Base-by-base conservation (phyloP, 2,888 invertebrate genomes). In the Erpobdella octoculata region DNA sequence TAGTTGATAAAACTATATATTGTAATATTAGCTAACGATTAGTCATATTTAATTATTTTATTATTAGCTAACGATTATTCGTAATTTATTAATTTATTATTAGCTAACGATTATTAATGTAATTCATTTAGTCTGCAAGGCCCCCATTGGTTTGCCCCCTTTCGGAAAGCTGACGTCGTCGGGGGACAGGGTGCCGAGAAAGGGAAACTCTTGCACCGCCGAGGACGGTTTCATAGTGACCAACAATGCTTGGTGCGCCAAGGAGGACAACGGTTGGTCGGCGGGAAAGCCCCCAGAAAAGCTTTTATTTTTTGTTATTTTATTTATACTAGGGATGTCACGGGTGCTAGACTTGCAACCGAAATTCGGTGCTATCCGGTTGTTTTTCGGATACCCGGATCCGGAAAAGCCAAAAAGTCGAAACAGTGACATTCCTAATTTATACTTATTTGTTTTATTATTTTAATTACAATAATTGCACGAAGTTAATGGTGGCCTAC, bases 191-290 rank as follows among this genome's bases (percentile, higher is more conserved):
- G 78, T 80, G 25, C 81, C 80, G 79, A 81, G 80, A 70, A 81
- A 81, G 72, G 81, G 81, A 72, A 80, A 82, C 67, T 84, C 85
- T 81, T 86, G 86, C 75, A 82, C 83, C 69, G 85, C 86, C 0
- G 84, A 84, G 67, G 85, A 86, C 75, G 85, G 84, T 31, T 84
- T 84, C 75, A 83, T 86, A 61, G 79, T 85, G 73, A 85, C 85
- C 71, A 83, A 83, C 74, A 83, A 85, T 68, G 86, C 83, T 41
- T 86, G 86, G 86, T 86, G 86, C 76, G 81, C 86, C 8, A 82
- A 82, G 74, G 81, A 82, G 71, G 74, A 83, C 74, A 83, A 84
- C 76, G 81, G 85, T 85, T 77, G 78, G 80, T 76, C 36, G 15
- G 8, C 28, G n/a, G 15, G 21, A 53, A n/a, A 21, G 46, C 46